phyloP scores from a whole-genome alignment of 2,113 vertebrate genomes.

The Myotis davidii region DNA sequence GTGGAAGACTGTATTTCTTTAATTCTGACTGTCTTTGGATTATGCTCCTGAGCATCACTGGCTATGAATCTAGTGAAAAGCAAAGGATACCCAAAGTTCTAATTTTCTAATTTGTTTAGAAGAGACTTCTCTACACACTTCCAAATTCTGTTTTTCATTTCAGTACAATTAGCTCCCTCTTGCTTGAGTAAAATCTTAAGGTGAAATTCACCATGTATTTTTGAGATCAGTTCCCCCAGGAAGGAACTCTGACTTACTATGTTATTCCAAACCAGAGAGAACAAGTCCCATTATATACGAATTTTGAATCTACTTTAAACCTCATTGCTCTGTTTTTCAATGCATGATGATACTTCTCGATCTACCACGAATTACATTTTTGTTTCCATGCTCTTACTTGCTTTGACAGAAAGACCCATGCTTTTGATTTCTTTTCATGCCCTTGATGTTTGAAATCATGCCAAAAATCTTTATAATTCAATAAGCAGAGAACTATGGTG shows the following conservation, averaged over 20 bases:
- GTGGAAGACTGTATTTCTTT: not conserved
- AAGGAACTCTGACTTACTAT: not conserved
- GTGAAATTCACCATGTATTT: not conserved
- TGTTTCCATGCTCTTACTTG: not conserved
- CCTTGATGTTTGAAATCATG: constrained; percentile 39
- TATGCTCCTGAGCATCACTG: not conserved
- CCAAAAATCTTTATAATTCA: constrained; percentile 52
- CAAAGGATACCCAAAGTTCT: not conserved
- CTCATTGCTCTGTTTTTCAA: not conserved
- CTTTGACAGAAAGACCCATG: not conserved
- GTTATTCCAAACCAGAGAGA: not conserved
- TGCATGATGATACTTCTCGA: not conserved
- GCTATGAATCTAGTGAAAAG: not conserved
- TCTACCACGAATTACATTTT: not conserved
- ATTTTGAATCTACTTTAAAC: not conserved
- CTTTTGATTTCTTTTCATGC: constrained; percentile 50
- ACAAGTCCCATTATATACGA: not conserved
- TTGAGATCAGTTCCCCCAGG: not conserved
- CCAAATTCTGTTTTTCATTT: constrained; percentile 38
- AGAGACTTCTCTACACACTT: not conserved
- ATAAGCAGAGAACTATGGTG: constrained; percentile 38
- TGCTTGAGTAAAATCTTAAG: not conserved
- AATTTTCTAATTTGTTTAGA: constrained; percentile 32
- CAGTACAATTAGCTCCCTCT: not conserved
- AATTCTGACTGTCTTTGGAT: not conserved